These are phyloP conservation scores for Labeo calbasu DNA, from an alignment of 2,797 vertebrate genomes.

Conservation along the genomic window DNA sequence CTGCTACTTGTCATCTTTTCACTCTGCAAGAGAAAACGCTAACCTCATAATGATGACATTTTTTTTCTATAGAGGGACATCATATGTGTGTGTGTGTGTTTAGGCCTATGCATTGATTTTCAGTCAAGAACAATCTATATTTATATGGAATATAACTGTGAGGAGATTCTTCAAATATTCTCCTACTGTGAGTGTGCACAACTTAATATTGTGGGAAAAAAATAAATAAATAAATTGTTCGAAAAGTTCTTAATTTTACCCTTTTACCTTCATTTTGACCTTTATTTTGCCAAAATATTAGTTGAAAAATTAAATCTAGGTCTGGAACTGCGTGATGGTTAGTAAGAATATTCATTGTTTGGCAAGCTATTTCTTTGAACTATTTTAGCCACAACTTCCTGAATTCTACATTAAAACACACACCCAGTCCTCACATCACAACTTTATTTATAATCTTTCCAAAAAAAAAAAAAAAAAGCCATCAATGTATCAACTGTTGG, in stretches of 20 bases:
- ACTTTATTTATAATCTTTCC: conserved; percentile 7
- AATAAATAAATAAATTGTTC: not conserved
- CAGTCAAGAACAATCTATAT: not conserved
- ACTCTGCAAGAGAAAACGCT: conserved; percentile 42
- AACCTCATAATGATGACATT: conserved; percentile 30
- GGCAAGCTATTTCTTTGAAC: not conserved
- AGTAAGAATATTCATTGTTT: not conserved
- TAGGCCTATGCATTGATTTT: conserved; percentile 1
- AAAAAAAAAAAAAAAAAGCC: not conserved
- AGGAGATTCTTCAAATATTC: not conserved
- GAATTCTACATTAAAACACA: not conserved
- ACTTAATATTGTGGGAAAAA: not conserved
- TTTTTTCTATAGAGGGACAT: conserved; percentile 24
- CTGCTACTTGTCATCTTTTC: conserved; percentile 51
- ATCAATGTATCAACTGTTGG: not conserved
- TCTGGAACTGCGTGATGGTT: not conserved
- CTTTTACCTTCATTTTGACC: not conserved
- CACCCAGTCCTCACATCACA: conserved; percentile 10
- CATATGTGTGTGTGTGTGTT: not conserved
- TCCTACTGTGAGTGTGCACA: not conserved
- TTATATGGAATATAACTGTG: not conserved
- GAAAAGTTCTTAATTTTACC: not conserved
- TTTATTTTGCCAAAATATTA: not conserved
- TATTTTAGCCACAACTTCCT: conserved; percentile 10
- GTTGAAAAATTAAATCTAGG: not conserved